A percentile compares a stretch with the other conserved stretches of the same genome.
These are phyloP conservation scores for Macrosiphum euphorbiae DNA, from an alignment of 2,888 invertebrate species.

Conservation along the genomic window DNA sequence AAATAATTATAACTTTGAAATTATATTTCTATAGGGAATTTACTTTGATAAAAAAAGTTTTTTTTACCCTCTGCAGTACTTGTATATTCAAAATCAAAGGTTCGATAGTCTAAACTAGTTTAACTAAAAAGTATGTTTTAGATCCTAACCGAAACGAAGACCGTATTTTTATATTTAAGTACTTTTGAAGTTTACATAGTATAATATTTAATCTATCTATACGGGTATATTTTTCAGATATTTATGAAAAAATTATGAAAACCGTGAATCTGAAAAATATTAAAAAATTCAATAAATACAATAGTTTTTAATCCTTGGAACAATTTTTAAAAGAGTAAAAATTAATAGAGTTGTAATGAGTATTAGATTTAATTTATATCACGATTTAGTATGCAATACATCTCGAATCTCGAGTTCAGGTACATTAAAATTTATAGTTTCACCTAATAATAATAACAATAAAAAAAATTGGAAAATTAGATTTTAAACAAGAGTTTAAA, in stretches of 20 bases:
- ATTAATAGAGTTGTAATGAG: background rate
- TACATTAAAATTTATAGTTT: background rate
- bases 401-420: background rate
- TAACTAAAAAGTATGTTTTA: background rate
- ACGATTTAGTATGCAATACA: background rate
- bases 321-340: background rate
- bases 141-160: background rate
- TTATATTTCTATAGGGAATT: background rate
- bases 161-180: background rate
- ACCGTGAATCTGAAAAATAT: background rate
- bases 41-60: background rate
- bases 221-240: background rate
- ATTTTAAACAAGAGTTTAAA: background rate
- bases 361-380: background rate
- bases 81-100: background rate
- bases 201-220: background rate
- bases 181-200: background rate
- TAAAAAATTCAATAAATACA: background rate
- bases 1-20: constrained; percentile 1
- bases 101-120: background rate
- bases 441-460: background rate
- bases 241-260: background rate
- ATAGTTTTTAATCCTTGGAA: background rate
- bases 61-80: background rate
- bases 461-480: background rate